phyloP scores from a whole-genome alignment of 1,140 invertebrate genomes.

The Drosophila bifasciata region DNA sequence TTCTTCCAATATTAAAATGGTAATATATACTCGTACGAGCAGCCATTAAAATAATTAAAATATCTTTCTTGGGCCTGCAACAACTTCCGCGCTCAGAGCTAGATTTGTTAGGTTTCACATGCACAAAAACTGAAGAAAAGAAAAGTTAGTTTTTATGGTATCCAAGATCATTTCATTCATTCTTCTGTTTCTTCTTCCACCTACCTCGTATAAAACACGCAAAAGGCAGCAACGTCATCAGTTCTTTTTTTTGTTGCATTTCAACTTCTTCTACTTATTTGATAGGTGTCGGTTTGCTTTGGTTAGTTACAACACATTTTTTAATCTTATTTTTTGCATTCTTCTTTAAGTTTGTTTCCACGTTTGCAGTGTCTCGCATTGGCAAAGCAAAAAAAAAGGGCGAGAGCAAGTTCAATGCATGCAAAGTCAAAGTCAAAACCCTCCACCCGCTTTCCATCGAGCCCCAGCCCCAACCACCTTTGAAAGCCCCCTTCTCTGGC shows the following conservation, averaged over 20 bases:
- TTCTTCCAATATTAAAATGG: too few relatives aligned
- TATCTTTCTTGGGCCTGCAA: too few relatives aligned
- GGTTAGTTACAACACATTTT: conserved; percentile 15
- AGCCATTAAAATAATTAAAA: too few relatives aligned
- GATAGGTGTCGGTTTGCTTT: background rate
- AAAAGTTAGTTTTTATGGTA: too few relatives aligned
- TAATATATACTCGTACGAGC: too few relatives aligned
- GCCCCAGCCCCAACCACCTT: background rate
- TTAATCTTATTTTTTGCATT: conserved; percentile 14
- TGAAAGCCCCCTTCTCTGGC: background rate
- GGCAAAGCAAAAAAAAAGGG: conserved; percentile 31
- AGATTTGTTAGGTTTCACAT: too few relatives aligned
- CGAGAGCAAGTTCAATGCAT: conserved; percentile 48
- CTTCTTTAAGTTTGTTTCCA: conserved; percentile 27
- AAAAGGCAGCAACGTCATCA: background rate
- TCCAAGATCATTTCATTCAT: too few relatives aligned
- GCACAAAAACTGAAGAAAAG: too few relatives aligned
- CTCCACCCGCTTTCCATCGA: background rate
- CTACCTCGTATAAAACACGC: too few relatives aligned
- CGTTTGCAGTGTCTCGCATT: conserved; percentile 41
- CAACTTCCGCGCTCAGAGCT: too few relatives aligned
- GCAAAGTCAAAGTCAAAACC: conserved; percentile 54
- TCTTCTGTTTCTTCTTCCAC: too few relatives aligned
- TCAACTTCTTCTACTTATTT: background rate
- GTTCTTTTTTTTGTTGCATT: background rate